Evolutionary conservation across 2,113 vertebrate genomes (phyloP).

Genomic region (Melospiza georgiana): DNA sequence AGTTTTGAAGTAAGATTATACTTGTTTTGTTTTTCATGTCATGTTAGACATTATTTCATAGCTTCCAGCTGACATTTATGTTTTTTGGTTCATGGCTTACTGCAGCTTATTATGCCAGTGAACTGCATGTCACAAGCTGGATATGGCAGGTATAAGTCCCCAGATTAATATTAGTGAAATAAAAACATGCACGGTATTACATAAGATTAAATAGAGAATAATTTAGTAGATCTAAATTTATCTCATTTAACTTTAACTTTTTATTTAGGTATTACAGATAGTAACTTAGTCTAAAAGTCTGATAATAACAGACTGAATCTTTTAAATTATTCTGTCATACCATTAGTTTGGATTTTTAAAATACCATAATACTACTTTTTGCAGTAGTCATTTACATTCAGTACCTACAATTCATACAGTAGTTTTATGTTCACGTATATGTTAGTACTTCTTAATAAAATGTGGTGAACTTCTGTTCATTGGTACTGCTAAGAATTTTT

Average conservation of each 20-base stretch:
- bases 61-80: conserved; percentile 70
- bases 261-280: not conserved
- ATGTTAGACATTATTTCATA: conserved; percentile 70
- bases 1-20: conserved; percentile 91
- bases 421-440: not conserved
- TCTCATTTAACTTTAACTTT: not conserved
- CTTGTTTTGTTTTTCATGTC: not conserved
- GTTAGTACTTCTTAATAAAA: not conserved
- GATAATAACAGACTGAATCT: not conserved
- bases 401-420: not conserved
- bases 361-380: not conserved
- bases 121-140: conserved; percentile 71
- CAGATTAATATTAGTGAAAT: conserved; percentile 26
- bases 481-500: not conserved
- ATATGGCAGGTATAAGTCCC: conserved; percentile 31
- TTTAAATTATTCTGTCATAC: not conserved
- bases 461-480: not conserved
- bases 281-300: not conserved
- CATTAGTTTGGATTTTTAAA: not conserved
- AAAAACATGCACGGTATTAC: not conserved
- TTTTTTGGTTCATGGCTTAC: conserved; percentile 77
- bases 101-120: conserved; percentile 67
- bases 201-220: not conserved
- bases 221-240: not conserved
- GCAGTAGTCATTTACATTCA: not conserved